These are phyloP conservation scores for Bradypus variegatus DNA, from an alignment of 2,797 vertebrate genomes.

Conservation along the genomic window DNA sequence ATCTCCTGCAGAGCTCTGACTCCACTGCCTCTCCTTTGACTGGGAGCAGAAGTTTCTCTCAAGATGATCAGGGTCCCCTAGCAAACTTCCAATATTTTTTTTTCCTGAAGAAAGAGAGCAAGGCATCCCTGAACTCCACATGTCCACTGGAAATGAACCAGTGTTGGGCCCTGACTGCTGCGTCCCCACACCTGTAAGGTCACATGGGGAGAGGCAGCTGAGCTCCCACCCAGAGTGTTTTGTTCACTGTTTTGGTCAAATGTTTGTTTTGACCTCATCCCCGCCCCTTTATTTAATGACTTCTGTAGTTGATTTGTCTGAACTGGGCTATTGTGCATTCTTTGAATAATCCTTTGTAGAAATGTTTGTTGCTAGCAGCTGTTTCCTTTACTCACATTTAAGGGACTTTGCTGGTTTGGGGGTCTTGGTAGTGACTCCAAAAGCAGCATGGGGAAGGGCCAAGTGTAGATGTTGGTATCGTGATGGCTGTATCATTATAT, in stretches of 20 bases:
- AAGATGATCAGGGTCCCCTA: background rate
- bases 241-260: background rate
- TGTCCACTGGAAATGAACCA: background rate
- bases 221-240: background rate
- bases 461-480: background rate
- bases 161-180: accelerated
- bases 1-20: background rate
- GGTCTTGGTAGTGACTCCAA: background rate
- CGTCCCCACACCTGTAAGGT: accelerated
- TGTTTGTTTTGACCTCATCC: conserved; percentile 23
- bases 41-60: background rate
- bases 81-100: background rate
- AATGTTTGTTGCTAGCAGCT: conserved; percentile 23
- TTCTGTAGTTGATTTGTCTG: conserved; percentile 48
- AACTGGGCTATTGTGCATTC: conserved; percentile 45
- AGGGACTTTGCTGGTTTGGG: conserved; percentile 14
- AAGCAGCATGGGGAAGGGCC: conserved; percentile 3
- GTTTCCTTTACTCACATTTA: background rate
- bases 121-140: background rate
- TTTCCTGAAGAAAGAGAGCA: background rate
- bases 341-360: conserved; percentile 54
- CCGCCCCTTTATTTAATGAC: background rate
- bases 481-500: conserved; percentile 11
- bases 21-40: background rate
- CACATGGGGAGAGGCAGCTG: background rate